A percentile compares a stretch with the other conserved stretches of the same genome.
phyloP scores from a whole-genome alignment of 2,113 vertebrate species.

The Odocoileus virginianus region DNA sequence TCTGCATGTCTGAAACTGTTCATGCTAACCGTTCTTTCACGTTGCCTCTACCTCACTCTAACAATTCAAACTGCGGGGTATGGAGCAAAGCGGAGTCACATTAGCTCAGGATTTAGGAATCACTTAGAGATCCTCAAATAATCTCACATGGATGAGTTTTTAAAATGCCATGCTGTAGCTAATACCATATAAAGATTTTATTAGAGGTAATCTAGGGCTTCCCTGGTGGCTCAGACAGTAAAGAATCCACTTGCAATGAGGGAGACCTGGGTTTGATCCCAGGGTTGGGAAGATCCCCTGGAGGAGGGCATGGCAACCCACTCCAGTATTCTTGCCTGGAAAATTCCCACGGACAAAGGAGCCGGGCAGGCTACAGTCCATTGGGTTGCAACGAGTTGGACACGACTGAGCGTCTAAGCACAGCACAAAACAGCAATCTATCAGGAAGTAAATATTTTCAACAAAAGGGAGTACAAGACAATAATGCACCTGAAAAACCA shows the following conservation, averaged over 20 bases:
- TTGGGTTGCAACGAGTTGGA: accelerated
- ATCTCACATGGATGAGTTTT: background rate
- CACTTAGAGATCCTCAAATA: background rate
- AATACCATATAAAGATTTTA: background rate
- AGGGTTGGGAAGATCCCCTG: background rate
- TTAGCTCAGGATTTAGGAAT: background rate
- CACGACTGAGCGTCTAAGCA: background rate
- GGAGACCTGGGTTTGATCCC: background rate
- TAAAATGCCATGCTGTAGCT: background rate
- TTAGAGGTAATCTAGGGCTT: background rate
- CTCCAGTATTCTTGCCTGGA: background rate
- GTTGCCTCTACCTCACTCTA: background rate
- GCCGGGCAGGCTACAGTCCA: background rate
- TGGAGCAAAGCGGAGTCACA: background rate
- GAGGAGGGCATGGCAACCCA: background rate
- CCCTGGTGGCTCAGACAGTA: background rate
- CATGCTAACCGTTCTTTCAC: background rate
- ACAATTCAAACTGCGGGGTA: background rate
- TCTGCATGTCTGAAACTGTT: background rate
- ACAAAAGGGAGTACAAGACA: background rate
- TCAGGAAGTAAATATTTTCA: background rate
- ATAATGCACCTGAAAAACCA: background rate
- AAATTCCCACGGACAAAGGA: background rate
- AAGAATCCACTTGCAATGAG: background rate
- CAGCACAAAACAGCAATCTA: background rate